Evolutionary conservation across 2,797 vertebrate genomes (phyloP).

Genomic region (Aldrovandia affinis): DNA sequence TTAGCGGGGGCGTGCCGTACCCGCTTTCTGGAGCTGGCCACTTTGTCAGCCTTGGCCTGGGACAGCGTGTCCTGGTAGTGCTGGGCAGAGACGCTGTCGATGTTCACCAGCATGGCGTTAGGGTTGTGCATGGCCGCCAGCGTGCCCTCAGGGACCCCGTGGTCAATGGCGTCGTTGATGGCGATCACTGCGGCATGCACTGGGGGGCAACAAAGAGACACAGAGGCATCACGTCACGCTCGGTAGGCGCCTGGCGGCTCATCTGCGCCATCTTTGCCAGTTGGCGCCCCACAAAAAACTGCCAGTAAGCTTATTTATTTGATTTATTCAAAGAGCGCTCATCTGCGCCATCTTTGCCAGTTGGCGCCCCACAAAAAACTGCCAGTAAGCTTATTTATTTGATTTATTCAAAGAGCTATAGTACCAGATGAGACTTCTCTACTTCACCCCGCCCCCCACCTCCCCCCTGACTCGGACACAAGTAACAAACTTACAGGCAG

Average conservation of each 20-base stretch:
- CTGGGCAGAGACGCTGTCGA: constrained; percentile 71
- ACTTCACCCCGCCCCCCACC: background rate
- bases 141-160: constrained; percentile 82
- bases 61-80: constrained; percentile 86
- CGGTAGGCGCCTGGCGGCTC: background rate
- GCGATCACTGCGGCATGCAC: constrained; percentile 97
- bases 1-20: constrained; percentile 63
- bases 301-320: background rate
- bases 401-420: background rate
- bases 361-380: background rate
- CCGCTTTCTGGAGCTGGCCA: constrained; percentile 87
- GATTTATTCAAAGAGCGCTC: background rate
- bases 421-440: background rate
- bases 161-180: constrained; percentile 95
- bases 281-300: background rate
- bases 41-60: constrained; percentile 90
- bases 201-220: constrained; percentile 51
- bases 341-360: background rate
- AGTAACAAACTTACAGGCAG: constrained; percentile 84
- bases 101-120: constrained; percentile 91
- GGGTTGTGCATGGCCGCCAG: constrained; percentile 89
- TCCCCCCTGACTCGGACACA: too few relatives aligned
- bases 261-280: background rate
- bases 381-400: background rate
- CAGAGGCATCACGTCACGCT: background rate